A percentile compares a stretch with the other conserved stretches of the same genome.
Conservation (phyloP, 1,140 invertebrate species). For the Drosophila sturtevanti region DNA sequence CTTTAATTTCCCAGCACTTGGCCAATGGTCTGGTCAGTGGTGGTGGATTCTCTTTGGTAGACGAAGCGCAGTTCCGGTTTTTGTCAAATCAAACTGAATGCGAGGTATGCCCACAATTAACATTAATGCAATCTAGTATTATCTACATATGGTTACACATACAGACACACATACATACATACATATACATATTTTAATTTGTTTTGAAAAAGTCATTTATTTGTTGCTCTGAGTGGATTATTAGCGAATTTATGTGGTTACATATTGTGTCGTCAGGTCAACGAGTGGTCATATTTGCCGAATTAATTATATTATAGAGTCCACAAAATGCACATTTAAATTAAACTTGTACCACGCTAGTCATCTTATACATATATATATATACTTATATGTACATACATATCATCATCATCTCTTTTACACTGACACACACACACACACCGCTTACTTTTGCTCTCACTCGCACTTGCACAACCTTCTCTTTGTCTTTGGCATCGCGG, state of each 20-base stretch:
- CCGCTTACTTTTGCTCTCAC: neutral
- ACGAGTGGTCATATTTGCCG: constrained; percentile 36
- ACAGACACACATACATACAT: constrained; percentile 33
- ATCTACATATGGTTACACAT: constrained; percentile 6
- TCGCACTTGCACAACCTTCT: constrained; percentile 2
- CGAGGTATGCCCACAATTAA: constrained; percentile 55
- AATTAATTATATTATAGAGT: constrained; percentile 49
- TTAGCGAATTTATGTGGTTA: constrained; percentile 11
- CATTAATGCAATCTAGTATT: constrained; percentile 22
- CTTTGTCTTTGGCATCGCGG: constrained; percentile 17
- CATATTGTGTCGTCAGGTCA: constrained; percentile 16
- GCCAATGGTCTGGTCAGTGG: constrained; percentile 36
- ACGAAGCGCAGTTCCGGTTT: constrained; percentile 70
- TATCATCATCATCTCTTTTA: neutral
- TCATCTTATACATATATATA: neutral
- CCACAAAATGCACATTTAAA: constrained; percentile 60
- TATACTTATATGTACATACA: neutral
- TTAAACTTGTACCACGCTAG: constrained; percentile 23
- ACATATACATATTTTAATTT: constrained; percentile 61
- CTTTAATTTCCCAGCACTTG: constrained; percentile 50
- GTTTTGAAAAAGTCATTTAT: constrained; percentile 54
- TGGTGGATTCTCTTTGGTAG: constrained; percentile 55
- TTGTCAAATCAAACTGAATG: constrained; percentile 33
- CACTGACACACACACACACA: no score
- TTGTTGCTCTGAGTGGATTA: constrained; percentile 28